phyloP scores from a whole-genome alignment of 2,113 vertebrate species.

The Nymphicus hollandicus region DNA sequence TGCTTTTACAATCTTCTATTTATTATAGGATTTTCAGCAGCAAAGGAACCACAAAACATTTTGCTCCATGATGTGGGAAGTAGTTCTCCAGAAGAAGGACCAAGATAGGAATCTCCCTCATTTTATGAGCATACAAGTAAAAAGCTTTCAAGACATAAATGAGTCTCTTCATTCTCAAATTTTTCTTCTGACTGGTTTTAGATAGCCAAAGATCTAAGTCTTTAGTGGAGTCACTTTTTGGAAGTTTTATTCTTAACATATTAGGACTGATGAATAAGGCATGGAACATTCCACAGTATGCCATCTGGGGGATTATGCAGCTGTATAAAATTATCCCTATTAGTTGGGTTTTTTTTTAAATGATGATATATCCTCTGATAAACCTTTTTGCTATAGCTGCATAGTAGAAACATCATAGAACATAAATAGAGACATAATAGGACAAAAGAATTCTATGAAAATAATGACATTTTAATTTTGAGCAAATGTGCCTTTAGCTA shows the following conservation, averaged over 20 bases:
- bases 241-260: not conserved
- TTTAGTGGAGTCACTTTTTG: not conserved
- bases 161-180: not conserved
- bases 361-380: slow-evolving; percentile 2
- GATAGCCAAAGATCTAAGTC: not conserved
- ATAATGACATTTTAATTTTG: slow-evolving; percentile 1
- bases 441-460: slow-evolving; percentile 17
- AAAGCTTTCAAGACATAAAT: not conserved
- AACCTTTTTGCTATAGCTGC: not conserved
- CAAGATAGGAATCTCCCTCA: not conserved
- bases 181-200: not conserved
- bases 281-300: not conserved
- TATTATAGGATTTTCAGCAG: not conserved
- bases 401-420: not conserved
- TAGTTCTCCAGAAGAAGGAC: not conserved
- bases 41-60: not conserved
- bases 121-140: not conserved
- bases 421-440: not conserved
- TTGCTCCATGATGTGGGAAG: not conserved
- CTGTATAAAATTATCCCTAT: slow-evolving; percentile 42
- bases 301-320: not conserved
- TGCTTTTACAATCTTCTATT: not conserved
- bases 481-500: not conserved
- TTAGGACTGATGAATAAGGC: slow-evolving; percentile 23
- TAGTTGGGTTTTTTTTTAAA: not conserved